These are phyloP conservation scores for Drosophila kohkoa DNA, from an alignment of 1,140 invertebrate genomes.

Conservation along the genomic window DNA sequence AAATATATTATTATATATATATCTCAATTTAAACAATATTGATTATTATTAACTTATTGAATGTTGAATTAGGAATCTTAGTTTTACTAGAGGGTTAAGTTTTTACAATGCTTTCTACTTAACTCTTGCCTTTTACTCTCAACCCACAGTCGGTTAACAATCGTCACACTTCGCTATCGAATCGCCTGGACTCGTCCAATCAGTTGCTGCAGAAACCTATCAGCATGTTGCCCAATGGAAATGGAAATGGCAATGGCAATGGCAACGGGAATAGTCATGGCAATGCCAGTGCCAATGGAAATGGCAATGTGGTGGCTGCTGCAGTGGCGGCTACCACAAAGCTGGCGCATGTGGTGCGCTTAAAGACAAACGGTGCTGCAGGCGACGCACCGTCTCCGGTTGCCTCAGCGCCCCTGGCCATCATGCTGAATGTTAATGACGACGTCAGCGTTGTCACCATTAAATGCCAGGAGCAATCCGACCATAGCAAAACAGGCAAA, in stretches of 20 bases:
- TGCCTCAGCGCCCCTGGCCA: conserved; percentile 35
- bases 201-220: conserved; percentile 70
- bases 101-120: neutral
- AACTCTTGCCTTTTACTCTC: conserved; percentile 1
- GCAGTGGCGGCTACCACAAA: conserved; percentile 67
- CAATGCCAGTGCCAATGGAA: conserved; percentile 59
- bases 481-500: conserved; percentile 16
- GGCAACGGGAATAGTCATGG: conserved; percentile 47
- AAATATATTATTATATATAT: too few relatives aligned
- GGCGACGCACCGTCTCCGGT: conserved; percentile 29
- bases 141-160: conserved; percentile 74
- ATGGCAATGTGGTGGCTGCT: conserved; percentile 64
- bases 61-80: neutral
- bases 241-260: conserved; percentile 49
- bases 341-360: conserved; percentile 63
- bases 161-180: conserved; percentile 77
- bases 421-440: conserved; percentile 40
- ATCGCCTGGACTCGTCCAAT: conserved; percentile 79
- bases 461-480: conserved; percentile 48
- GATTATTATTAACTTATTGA: too few relatives aligned
- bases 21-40: too few relatives aligned
- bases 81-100: neutral
- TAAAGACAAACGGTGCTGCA: conserved; percentile 58
- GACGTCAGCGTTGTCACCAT: conserved; percentile 62
- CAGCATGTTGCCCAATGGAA: conserved; percentile 52